Evolutionary conservation across 2,113 vertebrate species (phyloP).

Genomic region (Aythya baeri): DNA sequence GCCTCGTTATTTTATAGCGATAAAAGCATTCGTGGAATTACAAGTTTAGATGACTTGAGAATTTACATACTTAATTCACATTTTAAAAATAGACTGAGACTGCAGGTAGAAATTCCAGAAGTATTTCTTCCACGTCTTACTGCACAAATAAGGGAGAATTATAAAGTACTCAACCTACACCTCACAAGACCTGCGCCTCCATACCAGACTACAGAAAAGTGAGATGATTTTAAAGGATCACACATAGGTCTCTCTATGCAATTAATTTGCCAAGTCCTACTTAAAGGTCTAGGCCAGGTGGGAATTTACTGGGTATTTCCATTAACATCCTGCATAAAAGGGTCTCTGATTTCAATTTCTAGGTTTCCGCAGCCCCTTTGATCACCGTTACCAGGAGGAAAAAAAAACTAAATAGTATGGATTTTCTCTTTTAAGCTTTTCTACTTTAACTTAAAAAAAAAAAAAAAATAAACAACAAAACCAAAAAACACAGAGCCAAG

Average conservation of each 20-base stretch:
- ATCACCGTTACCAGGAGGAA: slow-evolving; percentile 41
- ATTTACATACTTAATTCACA: not conserved
- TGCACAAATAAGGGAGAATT: not conserved
- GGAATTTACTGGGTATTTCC: slow-evolving; percentile 47
- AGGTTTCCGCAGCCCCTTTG: slow-evolving; percentile 36
- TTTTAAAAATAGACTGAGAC: not conserved
- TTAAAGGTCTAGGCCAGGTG: slow-evolving; percentile 41
- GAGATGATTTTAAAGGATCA: not conserved
- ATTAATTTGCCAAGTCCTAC: slow-evolving; percentile 48
- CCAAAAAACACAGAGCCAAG: not conserved
- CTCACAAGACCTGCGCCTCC: not conserved
- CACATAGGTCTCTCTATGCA: not conserved
- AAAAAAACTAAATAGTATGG: slow-evolving; percentile 10
- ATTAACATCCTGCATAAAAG: slow-evolving; percentile 43
- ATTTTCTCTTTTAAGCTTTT: slow-evolving; percentile 39
- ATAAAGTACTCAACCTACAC: not conserved
- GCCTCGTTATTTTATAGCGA: not conserved
- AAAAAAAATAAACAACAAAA: not conserved
- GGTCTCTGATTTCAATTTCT: slow-evolving; percentile 46
- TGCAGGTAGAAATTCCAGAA: not conserved
- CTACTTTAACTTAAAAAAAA: not conserved
- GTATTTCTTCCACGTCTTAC: not conserved
- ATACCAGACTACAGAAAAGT: not conserved
- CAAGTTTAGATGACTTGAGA: not conserved
- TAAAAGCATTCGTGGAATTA: not conserved